Percentiles rank a stretch among this genome's conserved stretches.
These are phyloP conservation scores for Lasioglossum figueresi DNA, from an alignment of 2,888 invertebrate genomes.

Conservation along the genomic window DNA sequence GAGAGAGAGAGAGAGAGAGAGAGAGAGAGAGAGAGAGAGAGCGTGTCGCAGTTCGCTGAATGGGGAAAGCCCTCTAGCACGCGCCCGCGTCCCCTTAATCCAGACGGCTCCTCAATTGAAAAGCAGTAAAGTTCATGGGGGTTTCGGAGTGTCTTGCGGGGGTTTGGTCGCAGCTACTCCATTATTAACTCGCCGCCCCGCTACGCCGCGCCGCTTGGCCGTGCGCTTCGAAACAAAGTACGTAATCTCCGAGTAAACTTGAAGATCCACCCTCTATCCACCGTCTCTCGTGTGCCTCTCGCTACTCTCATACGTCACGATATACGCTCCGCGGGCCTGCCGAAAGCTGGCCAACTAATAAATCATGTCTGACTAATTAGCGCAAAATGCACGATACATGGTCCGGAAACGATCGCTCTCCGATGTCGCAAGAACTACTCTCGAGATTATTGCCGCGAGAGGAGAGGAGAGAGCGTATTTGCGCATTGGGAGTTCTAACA, in stretches of 20 bases:
- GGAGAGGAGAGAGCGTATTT: constrained; percentile 24
- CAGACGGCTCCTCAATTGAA: constrained; percentile 38
- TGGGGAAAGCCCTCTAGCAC: constrained; percentile 15
- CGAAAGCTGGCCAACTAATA: constrained; percentile 10
- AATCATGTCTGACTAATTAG: constrained; percentile 36
- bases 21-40: no score
- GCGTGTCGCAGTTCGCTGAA: constrained; percentile 7
- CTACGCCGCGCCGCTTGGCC: background rate
- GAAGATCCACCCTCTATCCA: background rate
- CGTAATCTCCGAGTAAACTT: constrained; percentile 31
- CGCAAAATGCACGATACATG: background rate
- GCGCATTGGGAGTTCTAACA: constrained; percentile 4
- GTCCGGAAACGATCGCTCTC: constrained; percentile 32
- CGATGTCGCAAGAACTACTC: constrained; percentile 46
- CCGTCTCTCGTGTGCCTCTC: background rate
- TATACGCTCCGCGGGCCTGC: background rate
- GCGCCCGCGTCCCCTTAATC: constrained; percentile 31
- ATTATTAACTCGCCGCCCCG: constrained; percentile 36
- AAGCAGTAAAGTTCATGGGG: constrained; percentile 36
- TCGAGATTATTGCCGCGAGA: constrained; percentile 21
- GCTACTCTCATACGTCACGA: constrained; percentile 6
- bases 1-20: no score
- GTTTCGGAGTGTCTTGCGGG: background rate
- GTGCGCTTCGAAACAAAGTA: constrained; percentile 14
- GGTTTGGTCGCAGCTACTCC: constrained; percentile 30